Percentiles rank a stretch among this genome's conserved stretches.
Evolutionary conservation across 2,888 invertebrate genomes (phyloP).

Genomic region (Yponomeuta malinellus): DNA sequence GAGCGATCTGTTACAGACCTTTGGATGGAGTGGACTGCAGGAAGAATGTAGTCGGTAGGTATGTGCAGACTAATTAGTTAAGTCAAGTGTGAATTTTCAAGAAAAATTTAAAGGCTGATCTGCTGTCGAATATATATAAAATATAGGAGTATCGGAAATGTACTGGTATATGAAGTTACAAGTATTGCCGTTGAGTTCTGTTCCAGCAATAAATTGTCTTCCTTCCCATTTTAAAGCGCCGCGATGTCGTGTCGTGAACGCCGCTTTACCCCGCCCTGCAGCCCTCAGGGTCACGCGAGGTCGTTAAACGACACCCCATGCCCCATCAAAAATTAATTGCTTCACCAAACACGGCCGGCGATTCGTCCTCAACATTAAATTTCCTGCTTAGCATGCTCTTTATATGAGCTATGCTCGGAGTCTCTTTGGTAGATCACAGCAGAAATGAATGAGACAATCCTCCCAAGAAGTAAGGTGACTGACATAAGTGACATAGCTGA

Average conservation of each 20-base stretch:
- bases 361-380: background rate
- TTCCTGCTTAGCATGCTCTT: background rate
- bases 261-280: constrained; percentile 5
- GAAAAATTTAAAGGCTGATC: no score
- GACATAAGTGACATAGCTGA: no score
- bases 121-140: no score
- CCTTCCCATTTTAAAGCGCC: background rate
- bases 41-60: no score
- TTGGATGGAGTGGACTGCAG: no score
- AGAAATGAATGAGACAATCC: no score
- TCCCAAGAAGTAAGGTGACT: no score
- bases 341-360: constrained; percentile 45
- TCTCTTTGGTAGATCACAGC: no score
- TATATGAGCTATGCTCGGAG: background rate
- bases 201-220: background rate
- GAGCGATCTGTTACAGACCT: no score
- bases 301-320: constrained; percentile 59
- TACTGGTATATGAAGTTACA: background rate
- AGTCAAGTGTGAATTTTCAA: no score
- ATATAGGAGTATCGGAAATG: background rate
- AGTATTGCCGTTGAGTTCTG: background rate
- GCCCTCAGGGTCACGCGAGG: constrained; percentile 54
- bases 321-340: constrained; percentile 70
- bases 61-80: no score
- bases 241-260: background rate